A percentile compares a stretch with the other conserved stretches of the same genome.
phyloP scores from a whole-genome alignment of 2,888 invertebrate species.

The Bedellia somnulentella region DNA sequence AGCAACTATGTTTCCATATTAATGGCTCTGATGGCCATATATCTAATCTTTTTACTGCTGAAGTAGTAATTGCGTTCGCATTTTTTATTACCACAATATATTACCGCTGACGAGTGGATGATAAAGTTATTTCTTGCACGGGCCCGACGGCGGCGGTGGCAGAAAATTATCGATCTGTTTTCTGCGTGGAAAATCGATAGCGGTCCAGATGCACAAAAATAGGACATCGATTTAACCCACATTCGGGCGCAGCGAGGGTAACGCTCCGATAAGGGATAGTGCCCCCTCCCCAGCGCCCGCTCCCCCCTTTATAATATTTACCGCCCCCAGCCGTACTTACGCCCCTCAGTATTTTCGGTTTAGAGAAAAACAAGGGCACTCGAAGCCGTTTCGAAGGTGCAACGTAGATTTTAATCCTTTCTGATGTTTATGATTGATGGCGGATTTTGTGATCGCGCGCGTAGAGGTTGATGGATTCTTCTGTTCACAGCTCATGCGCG shows the following conservation, averaged over 20 bases:
- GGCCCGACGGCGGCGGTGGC: no score
- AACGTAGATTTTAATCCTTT: constrained; percentile 63
- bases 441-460: constrained; percentile 53
- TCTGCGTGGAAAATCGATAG: constrained; percentile 37
- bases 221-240: constrained; percentile 60
- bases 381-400: constrained; percentile 56
- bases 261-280: constrained; percentile 62
- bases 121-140: no score
- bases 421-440: constrained; percentile 62
- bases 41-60: constrained; percentile 7
- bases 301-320: constrained; percentile 55
- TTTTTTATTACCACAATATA: constrained; percentile 3
- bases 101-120: background rate
- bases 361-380: constrained; percentile 63
- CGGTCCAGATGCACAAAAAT: constrained; percentile 62
- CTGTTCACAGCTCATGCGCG: constrained; percentile 27
- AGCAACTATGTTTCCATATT: constrained; percentile 32
- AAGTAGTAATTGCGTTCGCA: constrained; percentile 5
- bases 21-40: constrained; percentile 16
- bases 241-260: constrained; percentile 59
- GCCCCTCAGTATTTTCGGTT: constrained; percentile 61
- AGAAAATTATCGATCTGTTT: constrained; percentile 17
- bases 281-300: constrained; percentile 36
- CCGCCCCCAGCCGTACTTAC: constrained; percentile 61
- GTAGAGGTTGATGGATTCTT: constrained; percentile 54